Evolutionary conservation across 1,140 invertebrate genomes (phyloP), one percentile per base, ranked within the genome.

Genomic region (Pseudoatta argentina): DNA sequence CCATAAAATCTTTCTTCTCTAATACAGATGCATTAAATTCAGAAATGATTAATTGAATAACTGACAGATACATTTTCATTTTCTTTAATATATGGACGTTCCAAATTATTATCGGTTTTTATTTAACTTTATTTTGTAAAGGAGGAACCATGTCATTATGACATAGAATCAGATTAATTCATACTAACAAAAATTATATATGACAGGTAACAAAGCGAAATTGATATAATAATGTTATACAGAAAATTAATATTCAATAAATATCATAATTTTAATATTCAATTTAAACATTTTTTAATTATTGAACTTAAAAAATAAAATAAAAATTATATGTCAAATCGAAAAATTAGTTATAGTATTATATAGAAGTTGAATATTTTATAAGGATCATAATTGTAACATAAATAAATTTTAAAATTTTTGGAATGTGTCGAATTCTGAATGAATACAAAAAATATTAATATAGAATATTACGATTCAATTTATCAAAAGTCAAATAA

Each of bases 401-500:
- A 48, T 18, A 63, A 21, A 30, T 14, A 2, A 76, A n/a, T 24
- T 57, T 39, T 21, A 8, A 61, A 39, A 76, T 39, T 61, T 59
- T n/a, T 7, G 6, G 8, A 59, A 12, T 10, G 12, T 55, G 16
- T 78, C 34, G 8, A 44, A 78, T 63, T 30, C 16, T 53, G 8
- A 66, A 66, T 64, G 7, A 73, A 55, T 55, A 6, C 30, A 21
- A 30, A 14, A 24, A 24, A 4, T 69, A n/a, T 21, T 55, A 69
- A 79, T 59, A 14, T 30, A 14, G 14, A 57, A 3, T 6, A 24
- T 24, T 24, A 77, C 30, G 39, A 48, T 75, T 63, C 14, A n/a
- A 34, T 57, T 57, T 30, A 73, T 73, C 72, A 24, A 75, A 57
- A 48, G 5, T 76, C 14, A 69, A 69, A 12, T 51, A 27, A 67